Conservation (phyloP, 2,113 vertebrate species). For the Pardalotus punctatus region DNA sequence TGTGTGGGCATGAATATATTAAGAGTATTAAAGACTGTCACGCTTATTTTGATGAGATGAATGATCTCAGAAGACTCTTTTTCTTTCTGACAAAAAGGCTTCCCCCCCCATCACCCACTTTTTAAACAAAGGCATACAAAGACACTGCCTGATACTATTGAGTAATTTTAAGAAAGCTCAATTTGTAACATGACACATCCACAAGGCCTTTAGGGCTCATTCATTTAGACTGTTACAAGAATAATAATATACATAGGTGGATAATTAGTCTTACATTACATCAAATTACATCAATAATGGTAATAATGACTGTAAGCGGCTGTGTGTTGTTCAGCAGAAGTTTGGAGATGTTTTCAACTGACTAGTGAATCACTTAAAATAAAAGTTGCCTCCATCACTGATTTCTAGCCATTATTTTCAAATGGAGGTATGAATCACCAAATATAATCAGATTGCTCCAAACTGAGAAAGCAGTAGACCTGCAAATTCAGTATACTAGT, state of each 20-base stretch:
- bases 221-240: slow-evolving; percentile 42
- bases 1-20: slow-evolving; percentile 71
- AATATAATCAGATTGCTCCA: slow-evolving; percentile 2
- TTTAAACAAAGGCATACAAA: slow-evolving; percentile 54
- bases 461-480: neutral
- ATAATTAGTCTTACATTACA: slow-evolving; percentile 56
- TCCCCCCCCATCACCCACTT: neutral
- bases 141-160: slow-evolving; percentile 27
- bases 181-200: slow-evolving; percentile 60
- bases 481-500: neutral
- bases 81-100: slow-evolving; percentile 30
- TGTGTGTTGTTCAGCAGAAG: slow-evolving; percentile 33
- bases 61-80: slow-evolving; percentile 62
- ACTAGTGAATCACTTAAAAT: slow-evolving; percentile 35
- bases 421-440: slow-evolving; percentile 9
- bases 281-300: neutral
- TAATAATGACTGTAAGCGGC: neutral
- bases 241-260: slow-evolving; percentile 46
- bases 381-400: neutral
- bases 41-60: slow-evolving; percentile 66
- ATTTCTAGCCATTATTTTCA: slow-evolving; percentile 12
- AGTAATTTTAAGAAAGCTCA: slow-evolving; percentile 44
- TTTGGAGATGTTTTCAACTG: slow-evolving; percentile 11
- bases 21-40: slow-evolving; percentile 64
- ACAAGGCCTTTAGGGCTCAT: slow-evolving; percentile 29